A percentile compares a stretch with the other conserved stretches of the same genome.
phyloP scores from a whole-genome alignment of 2,113 vertebrate genomes.

The Petaurus breviceps region DNA sequence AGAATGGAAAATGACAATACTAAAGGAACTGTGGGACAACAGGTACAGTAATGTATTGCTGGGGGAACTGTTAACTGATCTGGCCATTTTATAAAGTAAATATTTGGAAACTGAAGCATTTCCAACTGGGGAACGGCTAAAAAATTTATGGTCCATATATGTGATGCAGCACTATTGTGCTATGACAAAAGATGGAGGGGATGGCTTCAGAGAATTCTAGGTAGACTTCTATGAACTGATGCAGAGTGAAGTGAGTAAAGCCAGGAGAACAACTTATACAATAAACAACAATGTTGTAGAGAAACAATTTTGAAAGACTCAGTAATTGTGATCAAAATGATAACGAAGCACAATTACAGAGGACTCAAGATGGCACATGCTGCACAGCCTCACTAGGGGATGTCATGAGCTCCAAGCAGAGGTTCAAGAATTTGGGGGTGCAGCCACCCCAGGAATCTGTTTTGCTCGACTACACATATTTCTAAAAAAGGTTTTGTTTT shows the following conservation, averaged over 20 bases:
- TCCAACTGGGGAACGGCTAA: not conserved
- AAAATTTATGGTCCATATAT: not conserved
- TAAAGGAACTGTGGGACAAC: not conserved
- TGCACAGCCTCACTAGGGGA: not conserved
- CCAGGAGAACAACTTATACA: not conserved
- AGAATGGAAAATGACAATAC: not conserved
- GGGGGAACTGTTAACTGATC: not conserved
- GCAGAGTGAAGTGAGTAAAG: not conserved
- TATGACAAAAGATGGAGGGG: not conserved
- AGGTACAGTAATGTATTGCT: not conserved
- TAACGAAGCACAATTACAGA: not conserved
- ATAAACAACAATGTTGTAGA: not conserved
- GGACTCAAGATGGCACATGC: not conserved
- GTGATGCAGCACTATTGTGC: not conserved
- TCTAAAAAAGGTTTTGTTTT: not conserved
- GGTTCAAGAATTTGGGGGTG: not conserved
- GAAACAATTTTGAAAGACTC: not conserved
- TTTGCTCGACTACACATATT: not conserved
- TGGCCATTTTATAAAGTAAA: not conserved
- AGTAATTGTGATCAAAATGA: not conserved
- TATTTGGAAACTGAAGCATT: not conserved
- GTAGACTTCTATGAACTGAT: not conserved
- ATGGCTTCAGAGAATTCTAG: not conserved
- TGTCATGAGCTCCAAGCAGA: not conserved
- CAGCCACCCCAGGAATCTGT: not conserved